Percentiles rank a stretch among this genome's conserved stretches.
These are phyloP conservation scores for Octomys mimax DNA, from an alignment of 2,797 vertebrate genomes.

Conservation along the genomic window DNA sequence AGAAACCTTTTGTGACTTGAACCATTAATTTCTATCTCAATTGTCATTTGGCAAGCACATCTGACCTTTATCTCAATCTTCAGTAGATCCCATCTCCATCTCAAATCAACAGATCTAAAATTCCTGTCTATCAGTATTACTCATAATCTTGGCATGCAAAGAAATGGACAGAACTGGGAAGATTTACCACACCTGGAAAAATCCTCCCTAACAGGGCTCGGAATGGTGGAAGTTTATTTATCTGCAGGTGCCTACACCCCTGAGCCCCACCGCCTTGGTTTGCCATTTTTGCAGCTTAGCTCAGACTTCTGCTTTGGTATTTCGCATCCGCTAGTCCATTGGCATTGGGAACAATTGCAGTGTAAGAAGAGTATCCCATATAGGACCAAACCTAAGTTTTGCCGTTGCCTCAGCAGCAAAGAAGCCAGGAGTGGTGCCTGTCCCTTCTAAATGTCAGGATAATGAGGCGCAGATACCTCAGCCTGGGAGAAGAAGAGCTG, in stretches of 20 bases:
- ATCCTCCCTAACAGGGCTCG: constrained; percentile 67
- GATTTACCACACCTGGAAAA: constrained; percentile 78
- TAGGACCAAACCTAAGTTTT: background rate
- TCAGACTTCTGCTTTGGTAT: background rate
- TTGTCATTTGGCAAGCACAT: constrained; percentile 68
- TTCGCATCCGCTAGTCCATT: background rate
- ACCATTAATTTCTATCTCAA: constrained; percentile 66
- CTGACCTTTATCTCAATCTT: constrained; percentile 69
- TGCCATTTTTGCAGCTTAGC: background rate
- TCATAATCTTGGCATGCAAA: constrained; percentile 31
- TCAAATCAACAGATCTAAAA: constrained; percentile 65
- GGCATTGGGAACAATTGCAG: background rate
- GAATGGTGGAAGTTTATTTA: background rate
- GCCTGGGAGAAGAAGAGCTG: background rate
- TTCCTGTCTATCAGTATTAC: constrained; percentile 71
- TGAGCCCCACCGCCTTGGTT: background rate
- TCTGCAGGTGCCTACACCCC: background rate
- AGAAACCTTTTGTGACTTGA: constrained; percentile 65
- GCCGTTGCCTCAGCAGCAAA: background rate
- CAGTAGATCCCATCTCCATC: constrained; percentile 66
- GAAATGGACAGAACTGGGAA: constrained; percentile 72
- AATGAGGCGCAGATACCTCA: background rate
- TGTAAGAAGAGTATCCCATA: background rate
- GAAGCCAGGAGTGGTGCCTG: background rate
- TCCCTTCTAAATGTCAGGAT: background rate